phyloP scores from a whole-genome alignment of 2,797 vertebrate genomes.

The Malacoraja senta region DNA sequence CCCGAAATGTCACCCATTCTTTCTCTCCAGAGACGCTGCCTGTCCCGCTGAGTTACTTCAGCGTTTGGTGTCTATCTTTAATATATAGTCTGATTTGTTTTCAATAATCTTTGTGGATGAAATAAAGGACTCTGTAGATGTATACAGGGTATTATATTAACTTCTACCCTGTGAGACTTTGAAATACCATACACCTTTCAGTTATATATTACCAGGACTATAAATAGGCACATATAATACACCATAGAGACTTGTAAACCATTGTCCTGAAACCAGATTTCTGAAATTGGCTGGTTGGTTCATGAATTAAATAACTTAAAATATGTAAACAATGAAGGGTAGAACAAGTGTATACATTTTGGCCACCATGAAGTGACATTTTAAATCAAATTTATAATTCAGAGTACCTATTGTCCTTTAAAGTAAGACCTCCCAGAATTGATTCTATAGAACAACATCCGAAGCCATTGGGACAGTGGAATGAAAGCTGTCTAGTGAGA shows the following conservation, averaged over 20 bases:
- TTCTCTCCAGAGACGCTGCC: too few relatives aligned
- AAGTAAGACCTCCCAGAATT: neutral
- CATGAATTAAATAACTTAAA: constrained; percentile 30
- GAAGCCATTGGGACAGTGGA: neutral
- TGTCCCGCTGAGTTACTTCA: too few relatives aligned
- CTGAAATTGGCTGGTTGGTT: constrained; percentile 15
- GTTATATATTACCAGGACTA: constrained; percentile 3
- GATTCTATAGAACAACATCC: neutral
- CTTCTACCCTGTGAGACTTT: neutral
- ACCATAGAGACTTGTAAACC: constrained; percentile 13
- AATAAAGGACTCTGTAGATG: neutral
- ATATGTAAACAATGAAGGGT: constrained; percentile 31
- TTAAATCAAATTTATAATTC: neutral
- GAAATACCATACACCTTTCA: neutral
- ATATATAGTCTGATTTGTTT: neutral
- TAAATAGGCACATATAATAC: constrained; percentile 26
- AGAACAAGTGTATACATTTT: neutral
- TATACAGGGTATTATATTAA: neutral
- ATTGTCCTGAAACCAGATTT: neutral
- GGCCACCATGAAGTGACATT: neutral
- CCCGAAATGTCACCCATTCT: too few relatives aligned
- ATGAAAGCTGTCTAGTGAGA: neutral
- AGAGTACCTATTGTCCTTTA: neutral
- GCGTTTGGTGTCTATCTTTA: too few relatives aligned
- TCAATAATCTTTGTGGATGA: neutral